These are phyloP conservation scores for Sarcophaga bullata DNA, from an alignment of 1,140 invertebrate species.

Conservation along the genomic window DNA sequence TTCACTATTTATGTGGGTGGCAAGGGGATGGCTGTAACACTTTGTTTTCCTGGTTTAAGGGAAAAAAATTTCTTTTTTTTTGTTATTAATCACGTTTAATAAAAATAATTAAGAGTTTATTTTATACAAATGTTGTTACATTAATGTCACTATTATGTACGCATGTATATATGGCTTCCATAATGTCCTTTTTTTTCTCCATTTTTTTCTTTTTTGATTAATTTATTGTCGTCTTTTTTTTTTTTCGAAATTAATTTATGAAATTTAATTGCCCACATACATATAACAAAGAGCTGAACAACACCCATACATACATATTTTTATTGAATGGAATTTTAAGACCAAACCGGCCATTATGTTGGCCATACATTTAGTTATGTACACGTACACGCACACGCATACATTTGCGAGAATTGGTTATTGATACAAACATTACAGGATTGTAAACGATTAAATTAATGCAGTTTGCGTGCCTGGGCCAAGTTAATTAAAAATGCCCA, in stretches of 20 bases:
- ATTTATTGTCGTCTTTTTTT: not conserved
- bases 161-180: not conserved
- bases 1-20: too few relatives aligned
- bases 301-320: not conserved
- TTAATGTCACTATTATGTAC: slow-evolving; percentile 1
- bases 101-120: not conserved
- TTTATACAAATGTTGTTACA: not conserved
- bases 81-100: slow-evolving; percentile 9
- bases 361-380: slow-evolving; percentile 3
- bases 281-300: not conserved
- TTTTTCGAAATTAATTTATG: slow-evolving; percentile 24
- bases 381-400: not conserved
- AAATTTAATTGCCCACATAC: slow-evolving; percentile 15
- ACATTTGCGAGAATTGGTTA: not conserved
- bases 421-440: not conserved
- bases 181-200: not conserved
- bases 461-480: slow-evolving; percentile 38
- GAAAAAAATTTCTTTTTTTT: too few relatives aligned
- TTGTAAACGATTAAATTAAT: slow-evolving; percentile 39
- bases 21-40: too few relatives aligned
- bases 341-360: slow-evolving; percentile 7
- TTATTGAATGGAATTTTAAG: not conserved
- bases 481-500: slow-evolving; percentile 42
- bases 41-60: too few relatives aligned
- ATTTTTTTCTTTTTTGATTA: not conserved